These are phyloP conservation scores for Aromia moschata DNA, from an alignment of 2,888 invertebrate species.

Conservation along the genomic window DNA sequence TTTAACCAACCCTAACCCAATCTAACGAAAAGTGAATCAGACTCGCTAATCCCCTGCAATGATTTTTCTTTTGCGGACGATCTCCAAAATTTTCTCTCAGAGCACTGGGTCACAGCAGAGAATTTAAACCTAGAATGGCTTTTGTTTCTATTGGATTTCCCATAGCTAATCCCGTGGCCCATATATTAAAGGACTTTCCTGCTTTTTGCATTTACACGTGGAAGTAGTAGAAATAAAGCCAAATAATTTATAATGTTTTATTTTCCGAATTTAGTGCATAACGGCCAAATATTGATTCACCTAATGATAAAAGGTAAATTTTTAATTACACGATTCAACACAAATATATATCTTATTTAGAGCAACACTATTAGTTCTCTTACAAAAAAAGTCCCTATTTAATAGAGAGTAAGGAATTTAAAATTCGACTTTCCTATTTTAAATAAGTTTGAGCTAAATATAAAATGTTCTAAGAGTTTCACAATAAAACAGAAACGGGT, in stretches of 20 bases:
- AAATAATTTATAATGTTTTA: slow-evolving; percentile 33
- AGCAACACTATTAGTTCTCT: slow-evolving; percentile 34
- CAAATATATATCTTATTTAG: slow-evolving; percentile 37
- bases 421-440: slow-evolving; percentile 1
- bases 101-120: no score
- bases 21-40: no score
- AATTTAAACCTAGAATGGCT: no score
- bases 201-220: no score
- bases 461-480: background rate
- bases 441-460: slow-evolving; percentile 21
- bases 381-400: slow-evolving; percentile 12
- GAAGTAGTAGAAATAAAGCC: slow-evolving; percentile 11
- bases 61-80: no score
- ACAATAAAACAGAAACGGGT: background rate
- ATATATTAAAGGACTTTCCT: no score
- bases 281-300: slow-evolving; percentile 47
- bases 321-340: slow-evolving; percentile 32
- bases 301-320: slow-evolving; percentile 37
- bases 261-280: slow-evolving; percentile 48
- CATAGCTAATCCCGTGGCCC: no score
- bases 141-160: no score
- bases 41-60: no score
- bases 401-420: background rate
- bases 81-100: no score
- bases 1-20: no score